Conservation (phyloP, 2,888 invertebrate species). For the Eupithecia exiguata region DNA sequence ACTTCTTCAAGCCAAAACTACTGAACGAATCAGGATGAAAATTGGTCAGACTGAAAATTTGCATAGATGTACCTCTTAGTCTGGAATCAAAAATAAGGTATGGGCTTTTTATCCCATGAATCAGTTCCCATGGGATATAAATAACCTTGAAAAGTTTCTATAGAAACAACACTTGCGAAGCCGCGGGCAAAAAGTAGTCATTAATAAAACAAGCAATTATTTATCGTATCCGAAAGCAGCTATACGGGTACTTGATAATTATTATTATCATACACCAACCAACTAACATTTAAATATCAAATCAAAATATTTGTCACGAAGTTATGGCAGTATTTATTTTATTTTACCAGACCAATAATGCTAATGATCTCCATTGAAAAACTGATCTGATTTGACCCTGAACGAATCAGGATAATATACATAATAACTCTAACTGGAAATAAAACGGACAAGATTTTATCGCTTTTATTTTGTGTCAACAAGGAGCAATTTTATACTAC, state of each 20-base stretch:
- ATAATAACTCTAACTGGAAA: conserved; percentile 20
- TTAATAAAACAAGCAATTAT: background rate
- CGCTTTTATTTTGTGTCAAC: background rate
- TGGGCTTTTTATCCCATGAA: too few relatives aligned
- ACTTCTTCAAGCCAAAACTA: too few relatives aligned
- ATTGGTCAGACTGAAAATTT: too few relatives aligned
- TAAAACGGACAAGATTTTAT: conserved; percentile 7
- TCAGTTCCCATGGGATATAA: too few relatives aligned
- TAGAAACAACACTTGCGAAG: too few relatives aligned
- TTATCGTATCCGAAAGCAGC: background rate
- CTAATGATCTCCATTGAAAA: conserved; percentile 22
- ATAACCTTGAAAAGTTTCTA: too few relatives aligned
- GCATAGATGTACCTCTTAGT: too few relatives aligned
- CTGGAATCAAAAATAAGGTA: too few relatives aligned
- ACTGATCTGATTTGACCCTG: conserved; percentile 22
- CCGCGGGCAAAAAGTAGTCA: background rate
- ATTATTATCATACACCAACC: background rate
- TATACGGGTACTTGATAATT: background rate
- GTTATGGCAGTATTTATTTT: background rate
- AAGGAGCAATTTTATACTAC: background rate
- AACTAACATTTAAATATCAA: background rate
- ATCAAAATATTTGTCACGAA: conserved; percentile 1
- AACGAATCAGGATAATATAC: conserved; percentile 21
- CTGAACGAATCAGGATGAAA: too few relatives aligned
- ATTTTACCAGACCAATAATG: background rate